Conservation (phyloP, 2,113 vertebrate species). For the Entelurus aequoreus region DNA sequence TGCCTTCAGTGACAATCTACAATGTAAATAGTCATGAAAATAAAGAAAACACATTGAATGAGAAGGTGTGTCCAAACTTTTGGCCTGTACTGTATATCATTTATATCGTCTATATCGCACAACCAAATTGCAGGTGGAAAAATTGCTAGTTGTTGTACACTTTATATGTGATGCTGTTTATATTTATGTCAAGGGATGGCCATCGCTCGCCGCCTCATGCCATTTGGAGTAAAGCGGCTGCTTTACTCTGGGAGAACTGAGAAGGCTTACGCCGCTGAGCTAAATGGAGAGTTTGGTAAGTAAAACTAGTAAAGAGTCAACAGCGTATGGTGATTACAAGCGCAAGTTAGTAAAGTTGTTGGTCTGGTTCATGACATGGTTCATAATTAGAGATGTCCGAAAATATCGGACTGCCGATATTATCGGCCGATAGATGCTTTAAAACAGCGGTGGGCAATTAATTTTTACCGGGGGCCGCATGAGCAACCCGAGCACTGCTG, state of each 20-base stretch:
- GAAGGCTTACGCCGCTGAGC: conserved; percentile 62
- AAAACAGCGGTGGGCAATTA: too few species aligned
- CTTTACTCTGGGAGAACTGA: conserved; percentile 72
- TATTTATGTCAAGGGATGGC: conserved; percentile 65
- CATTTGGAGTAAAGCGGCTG: conserved; percentile 76
- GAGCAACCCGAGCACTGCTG: too few species aligned
- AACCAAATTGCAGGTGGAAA: neutral
- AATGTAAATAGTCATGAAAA: too few species aligned
- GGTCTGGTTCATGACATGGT: neutral
- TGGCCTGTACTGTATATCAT: too few species aligned
- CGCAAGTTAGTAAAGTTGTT: neutral
- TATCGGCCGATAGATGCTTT: too few species aligned
- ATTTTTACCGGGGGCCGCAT: too few species aligned
- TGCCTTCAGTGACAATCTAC: too few species aligned
- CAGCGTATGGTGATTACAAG: neutral
- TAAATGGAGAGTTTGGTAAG: conserved; percentile 77
- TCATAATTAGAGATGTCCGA: too few species aligned
- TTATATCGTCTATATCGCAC: too few species aligned
- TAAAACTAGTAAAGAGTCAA: neutral
- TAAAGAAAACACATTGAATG: too few species aligned
- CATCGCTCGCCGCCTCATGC: conserved; percentile 69
- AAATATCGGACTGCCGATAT: too few species aligned
- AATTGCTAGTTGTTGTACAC: neutral
- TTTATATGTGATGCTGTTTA: neutral
- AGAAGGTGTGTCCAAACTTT: too few species aligned